These are phyloP conservation scores for Eucera pruinosa DNA, from an alignment of 2,888 invertebrate genomes.

Conservation along the genomic window DNA sequence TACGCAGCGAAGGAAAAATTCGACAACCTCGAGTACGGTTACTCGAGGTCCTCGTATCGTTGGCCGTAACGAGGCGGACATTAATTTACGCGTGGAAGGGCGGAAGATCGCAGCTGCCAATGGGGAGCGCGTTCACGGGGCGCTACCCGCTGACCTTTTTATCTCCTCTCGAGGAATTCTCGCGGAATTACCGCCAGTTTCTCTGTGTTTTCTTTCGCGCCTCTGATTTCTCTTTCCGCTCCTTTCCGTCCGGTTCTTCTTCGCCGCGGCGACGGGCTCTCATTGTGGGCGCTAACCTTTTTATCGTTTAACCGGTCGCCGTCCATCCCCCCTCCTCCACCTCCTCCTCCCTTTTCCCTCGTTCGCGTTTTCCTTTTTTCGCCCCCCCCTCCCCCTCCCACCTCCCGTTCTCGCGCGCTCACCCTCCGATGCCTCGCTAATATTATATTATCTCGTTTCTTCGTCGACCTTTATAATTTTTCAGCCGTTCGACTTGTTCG, in stretches of 20 bases:
- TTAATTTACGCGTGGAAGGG: background rate
- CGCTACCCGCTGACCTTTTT: conserved; percentile 37
- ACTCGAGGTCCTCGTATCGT: background rate
- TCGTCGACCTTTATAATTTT: conserved; percentile 81
- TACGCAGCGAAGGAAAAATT: background rate
- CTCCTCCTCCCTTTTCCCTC: conserved; percentile 30
- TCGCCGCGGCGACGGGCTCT: conserved; percentile 57
- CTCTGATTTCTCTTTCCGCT: no score
- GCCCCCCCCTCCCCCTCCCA: no score
- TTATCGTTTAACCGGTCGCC: conserved; percentile 75
- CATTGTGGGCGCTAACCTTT: conserved; percentile 79
- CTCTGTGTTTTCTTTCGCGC: no score
- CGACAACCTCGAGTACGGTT: background rate
- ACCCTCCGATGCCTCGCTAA: conserved; percentile 68
- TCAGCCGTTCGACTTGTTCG: conserved; percentile 63
- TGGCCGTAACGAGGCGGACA: background rate
- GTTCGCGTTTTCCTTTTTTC: conserved; percentile 50
- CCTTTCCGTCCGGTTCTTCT: conserved; percentile 44
- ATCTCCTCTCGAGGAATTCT: conserved; percentile 23
- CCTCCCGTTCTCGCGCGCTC: conserved; percentile 30
- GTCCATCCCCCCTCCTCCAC: conserved; percentile 40
- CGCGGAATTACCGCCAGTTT: conserved; percentile 47
- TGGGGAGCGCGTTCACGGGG: background rate
- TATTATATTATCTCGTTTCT: conserved; percentile 83
- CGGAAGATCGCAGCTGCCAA: background rate